Conservation (phyloP, 1,140 invertebrate species). For the Theocolax elegans region DNA sequence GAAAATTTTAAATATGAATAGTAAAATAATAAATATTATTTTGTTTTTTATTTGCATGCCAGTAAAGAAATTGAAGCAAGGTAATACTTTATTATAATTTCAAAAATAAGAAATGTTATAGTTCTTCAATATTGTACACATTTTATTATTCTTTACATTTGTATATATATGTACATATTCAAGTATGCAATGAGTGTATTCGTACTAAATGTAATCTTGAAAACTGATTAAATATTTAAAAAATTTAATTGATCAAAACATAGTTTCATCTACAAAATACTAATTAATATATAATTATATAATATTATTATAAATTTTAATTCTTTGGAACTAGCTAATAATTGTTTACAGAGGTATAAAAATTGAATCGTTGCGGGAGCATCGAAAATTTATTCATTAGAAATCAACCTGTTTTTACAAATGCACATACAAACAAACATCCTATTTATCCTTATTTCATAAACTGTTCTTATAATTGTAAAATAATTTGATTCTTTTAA, state of each 20-base stretch:
- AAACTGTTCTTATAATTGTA: neutral
- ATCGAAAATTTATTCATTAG: neutral
- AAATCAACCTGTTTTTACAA: constrained; percentile 2
- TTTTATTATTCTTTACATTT: constrained; percentile 6
- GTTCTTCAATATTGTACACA: constrained; percentile 6
- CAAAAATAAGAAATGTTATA: neutral
- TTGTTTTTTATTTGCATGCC: too few species aligned
- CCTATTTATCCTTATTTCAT: neutral
- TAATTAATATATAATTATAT: too few species aligned
- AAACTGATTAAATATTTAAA: neutral
- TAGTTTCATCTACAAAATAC: neutral
- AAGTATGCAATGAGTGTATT: neutral
- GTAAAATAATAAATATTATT: too few species aligned
- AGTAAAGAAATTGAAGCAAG: too few species aligned
- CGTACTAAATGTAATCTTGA: neutral
- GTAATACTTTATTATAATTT: too few species aligned
- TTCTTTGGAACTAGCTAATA: constrained; percentile 11
- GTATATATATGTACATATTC: constrained; percentile 9
- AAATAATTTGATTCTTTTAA: neutral
- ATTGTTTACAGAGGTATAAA: constrained; percentile 3
- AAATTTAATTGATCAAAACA: neutral
- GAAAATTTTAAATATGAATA: too few species aligned
- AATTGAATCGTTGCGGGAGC: too few species aligned
- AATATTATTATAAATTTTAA: constrained; percentile 6
- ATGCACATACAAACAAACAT: neutral